These are phyloP conservation scores for Contarinia nasturtii DNA, from an alignment of 1,140 invertebrate species.

Conservation along the genomic window DNA sequence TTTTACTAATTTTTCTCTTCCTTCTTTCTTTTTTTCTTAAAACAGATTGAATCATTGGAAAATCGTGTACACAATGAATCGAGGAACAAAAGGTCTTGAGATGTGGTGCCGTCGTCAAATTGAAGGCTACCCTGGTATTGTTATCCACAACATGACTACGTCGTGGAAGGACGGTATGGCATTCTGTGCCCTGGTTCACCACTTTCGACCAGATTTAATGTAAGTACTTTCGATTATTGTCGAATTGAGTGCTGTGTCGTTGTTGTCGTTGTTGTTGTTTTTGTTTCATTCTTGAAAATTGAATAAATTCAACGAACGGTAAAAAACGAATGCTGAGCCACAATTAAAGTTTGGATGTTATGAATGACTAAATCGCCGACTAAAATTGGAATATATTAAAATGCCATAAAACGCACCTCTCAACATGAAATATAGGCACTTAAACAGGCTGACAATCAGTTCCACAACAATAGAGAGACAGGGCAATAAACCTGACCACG, in stretches of 20 bases:
- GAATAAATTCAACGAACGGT: not conserved
- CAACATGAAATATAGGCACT: no score
- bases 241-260: not conserved
- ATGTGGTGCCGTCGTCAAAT: conserved; percentile 74
- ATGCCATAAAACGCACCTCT: no score
- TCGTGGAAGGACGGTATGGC: conserved; percentile 85
- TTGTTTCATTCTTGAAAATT: not conserved
- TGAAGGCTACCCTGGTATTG: conserved; percentile 73
- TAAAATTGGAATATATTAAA: no score
- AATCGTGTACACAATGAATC: conserved; percentile 9
- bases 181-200: conserved; percentile 92
- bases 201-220: conserved; percentile 90
- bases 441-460: no score
- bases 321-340: not conserved
- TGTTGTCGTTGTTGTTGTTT: no score
- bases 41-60: no score
- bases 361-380: no score
- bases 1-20: no score
- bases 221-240: conserved; percentile 39
- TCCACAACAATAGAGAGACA: no score
- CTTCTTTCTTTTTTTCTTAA: no score
- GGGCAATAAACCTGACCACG: no score
- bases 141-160: conserved; percentile 79
- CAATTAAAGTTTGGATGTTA: no score
- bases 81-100: conserved; percentile 71